Percentiles rank a stretch among this genome's conserved stretches.
Evolutionary conservation across 2,888 invertebrate genomes (phyloP).

Genomic region (Ommatoiulus sabulosus): DNA sequence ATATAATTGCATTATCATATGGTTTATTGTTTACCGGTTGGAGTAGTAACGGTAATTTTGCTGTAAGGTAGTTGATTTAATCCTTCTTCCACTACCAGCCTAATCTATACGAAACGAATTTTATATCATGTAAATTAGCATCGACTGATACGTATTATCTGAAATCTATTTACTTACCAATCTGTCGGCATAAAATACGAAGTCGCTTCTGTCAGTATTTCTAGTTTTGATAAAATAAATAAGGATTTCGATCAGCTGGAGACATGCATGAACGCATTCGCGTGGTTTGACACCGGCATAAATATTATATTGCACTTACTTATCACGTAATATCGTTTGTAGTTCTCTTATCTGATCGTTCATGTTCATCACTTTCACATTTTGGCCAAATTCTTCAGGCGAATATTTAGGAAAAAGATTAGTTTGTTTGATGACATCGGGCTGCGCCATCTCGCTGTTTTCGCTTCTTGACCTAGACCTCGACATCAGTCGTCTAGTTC

Average conservation of each 20-base stretch:
- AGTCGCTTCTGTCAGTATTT: conserved; percentile 92
- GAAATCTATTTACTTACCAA: conserved; percentile 75
- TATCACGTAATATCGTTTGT: conserved; percentile 70
- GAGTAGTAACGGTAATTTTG: conserved; percentile 90
- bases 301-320: conserved; percentile 65
- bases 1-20: too few species aligned
- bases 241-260: background rate
- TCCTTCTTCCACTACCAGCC: conserved; percentile 97
- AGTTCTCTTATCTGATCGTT: conserved; percentile 66
- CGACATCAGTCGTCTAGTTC: background rate
- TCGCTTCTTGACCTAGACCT: conserved; percentile 33
- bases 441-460: conserved; percentile 49
- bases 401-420: conserved; percentile 59
- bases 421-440: conserved; percentile 56
- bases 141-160: too few species aligned
- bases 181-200: conserved; percentile 98
- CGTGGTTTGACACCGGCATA: background rate
- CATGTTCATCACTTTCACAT: conserved; percentile 63
- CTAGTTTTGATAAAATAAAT: conserved; percentile 71
- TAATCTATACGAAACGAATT: conserved; percentile 73
- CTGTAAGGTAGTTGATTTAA: conserved; percentile 96
- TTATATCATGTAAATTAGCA: conserved; percentile 18
- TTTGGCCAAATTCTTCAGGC: conserved; percentile 61
- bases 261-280: background rate
- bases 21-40: conserved; percentile 77